These are phyloP conservation scores for Acleris cristana DNA, from an alignment of 2,888 invertebrate species.

Conservation along the genomic window DNA sequence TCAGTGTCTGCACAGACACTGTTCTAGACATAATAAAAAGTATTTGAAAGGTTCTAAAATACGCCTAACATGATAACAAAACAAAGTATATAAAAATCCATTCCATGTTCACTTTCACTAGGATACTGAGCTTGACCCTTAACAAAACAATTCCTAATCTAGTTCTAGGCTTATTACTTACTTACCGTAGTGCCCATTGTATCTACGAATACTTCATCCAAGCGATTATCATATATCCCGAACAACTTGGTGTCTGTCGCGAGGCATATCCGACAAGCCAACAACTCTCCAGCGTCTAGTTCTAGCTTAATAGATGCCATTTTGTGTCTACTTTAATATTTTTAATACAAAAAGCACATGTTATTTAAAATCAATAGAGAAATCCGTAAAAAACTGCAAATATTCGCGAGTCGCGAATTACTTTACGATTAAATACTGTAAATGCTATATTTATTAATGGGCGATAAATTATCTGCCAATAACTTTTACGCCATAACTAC, in stretches of 20 bases:
- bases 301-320: slow-evolving; percentile 32
- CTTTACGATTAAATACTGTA: slow-evolving; percentile 19
- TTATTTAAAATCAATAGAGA: slow-evolving; percentile 12
- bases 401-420: background rate
- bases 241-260: slow-evolving; percentile 34
- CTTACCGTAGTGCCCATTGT: slow-evolving; percentile 27
- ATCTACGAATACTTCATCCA: slow-evolving; percentile 29
- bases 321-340: background rate
- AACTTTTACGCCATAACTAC: background rate
- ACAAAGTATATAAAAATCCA: too few relatives aligned
- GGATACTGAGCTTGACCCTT: too few relatives aligned
- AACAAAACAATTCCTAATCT: too few relatives aligned
- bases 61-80: too few relatives aligned
- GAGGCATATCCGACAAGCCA: slow-evolving; percentile 37
- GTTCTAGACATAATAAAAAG: too few relatives aligned
- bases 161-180: background rate
- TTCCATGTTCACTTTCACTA: too few relatives aligned
- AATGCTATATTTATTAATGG: background rate
- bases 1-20: too few relatives aligned
- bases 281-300: slow-evolving; percentile 6
- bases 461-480: too few relatives aligned
- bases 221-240: slow-evolving; percentile 22
- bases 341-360: slow-evolving; percentile 12
- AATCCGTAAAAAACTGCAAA: slow-evolving; percentile 15
- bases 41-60: too few relatives aligned